A percentile compares a stretch with the other conserved stretches of the same genome.
Evolutionary conservation across 2,888 invertebrate species (phyloP).

Genomic region (Prostheceraeus crozeri): DNA sequence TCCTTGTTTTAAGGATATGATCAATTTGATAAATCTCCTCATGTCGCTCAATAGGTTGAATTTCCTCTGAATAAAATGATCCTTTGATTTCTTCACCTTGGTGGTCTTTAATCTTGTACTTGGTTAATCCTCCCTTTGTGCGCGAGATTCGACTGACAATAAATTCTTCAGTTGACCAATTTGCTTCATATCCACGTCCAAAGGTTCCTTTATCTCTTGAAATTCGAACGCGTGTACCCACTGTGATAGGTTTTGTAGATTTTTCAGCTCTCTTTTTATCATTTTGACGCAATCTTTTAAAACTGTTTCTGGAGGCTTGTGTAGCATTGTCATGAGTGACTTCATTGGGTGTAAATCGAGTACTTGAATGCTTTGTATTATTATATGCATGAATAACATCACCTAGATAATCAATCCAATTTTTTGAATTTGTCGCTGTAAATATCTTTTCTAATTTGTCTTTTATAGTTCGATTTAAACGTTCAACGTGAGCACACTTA

Average conservation of each 20-base stretch:
- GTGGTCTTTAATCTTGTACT: constrained; percentile 35
- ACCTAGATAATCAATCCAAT: constrained; percentile 38
- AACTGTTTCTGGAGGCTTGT: too few species aligned
- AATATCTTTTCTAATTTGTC: constrained; percentile 40
- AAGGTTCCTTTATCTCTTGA: constrained; percentile 38
- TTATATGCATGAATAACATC: constrained; percentile 40
- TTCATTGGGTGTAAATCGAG: constrained; percentile 36
- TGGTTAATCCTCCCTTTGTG: constrained; percentile 18
- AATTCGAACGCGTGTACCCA: constrained; percentile 40
- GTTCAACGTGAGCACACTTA: constrained; percentile 48
- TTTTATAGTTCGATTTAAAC: constrained; percentile 44
- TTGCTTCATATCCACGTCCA: constrained; percentile 40
- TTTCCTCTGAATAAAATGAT: constrained; percentile 36
- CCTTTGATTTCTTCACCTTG: constrained; percentile 37
- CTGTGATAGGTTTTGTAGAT: constrained; percentile 10
- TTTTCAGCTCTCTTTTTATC: constrained; percentile 22
- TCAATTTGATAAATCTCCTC: constrained; percentile 35
- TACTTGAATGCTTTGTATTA: constrained; percentile 39
- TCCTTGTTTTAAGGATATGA: constrained; percentile 34
- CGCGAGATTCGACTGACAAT: constrained; percentile 32
- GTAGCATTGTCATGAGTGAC: constrained; percentile 39
- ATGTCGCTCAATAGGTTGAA: constrained; percentile 36
- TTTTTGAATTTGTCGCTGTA: constrained; percentile 32
- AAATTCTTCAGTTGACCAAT: constrained; percentile 41
- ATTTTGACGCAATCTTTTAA: too few species aligned